Evolutionary conservation across 2,113 vertebrate genomes (phyloP), one percentile per base, ranked within the genome.

Genomic region (Dasyornis broadbenti): DNA sequence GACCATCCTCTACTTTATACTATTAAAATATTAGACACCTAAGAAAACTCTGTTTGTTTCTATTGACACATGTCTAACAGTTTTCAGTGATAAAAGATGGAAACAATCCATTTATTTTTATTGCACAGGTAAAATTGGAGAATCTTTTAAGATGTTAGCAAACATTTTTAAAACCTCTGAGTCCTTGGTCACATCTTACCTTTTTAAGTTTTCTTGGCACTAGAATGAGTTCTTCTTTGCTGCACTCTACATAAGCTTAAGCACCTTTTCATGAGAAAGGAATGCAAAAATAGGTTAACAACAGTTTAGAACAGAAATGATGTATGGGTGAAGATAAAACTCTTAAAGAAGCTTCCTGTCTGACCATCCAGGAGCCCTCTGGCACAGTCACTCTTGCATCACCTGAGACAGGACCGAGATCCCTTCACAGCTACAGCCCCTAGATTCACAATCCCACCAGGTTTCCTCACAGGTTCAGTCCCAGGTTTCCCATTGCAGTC

Each of bases 351-450:
- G 33, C 22, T 42, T 35, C 7, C 35, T 35, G 2, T 61, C 17
- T 5, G 1, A 49, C 26, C 35, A 33, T 23, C 35, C 63, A 37
- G 54, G 12, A 2, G 4, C 10, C 14, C 15, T 69, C 30, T 54
- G n/a, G 47, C 0, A 2, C 4, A 3, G 20, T 82, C n/a, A 27
- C 11, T 23, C 12, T 57, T 0, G 0, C 5, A 26, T 8, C 2
- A 35, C 26, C 40, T 54, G 54, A 61, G 47, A 15, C 31, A 35
- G 21, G 15, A 63, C 18, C 0, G 0, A 30, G 17, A 6, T 1
- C 14, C 7, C 26, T 35, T 69, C 35, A 33, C 23, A 49, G 30
- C 30, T 47, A 15, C 17, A 35, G 3, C 4, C 3, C 17, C 11
- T 10, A 13, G 8, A 35, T 17, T 27, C 54, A 60, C 6, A 31